A percentile compares a stretch with the other conserved stretches of the same genome.
phyloP scores from a whole-genome alignment of 1,140 invertebrate genomes.

The Atopsyche davidsoni region DNA sequence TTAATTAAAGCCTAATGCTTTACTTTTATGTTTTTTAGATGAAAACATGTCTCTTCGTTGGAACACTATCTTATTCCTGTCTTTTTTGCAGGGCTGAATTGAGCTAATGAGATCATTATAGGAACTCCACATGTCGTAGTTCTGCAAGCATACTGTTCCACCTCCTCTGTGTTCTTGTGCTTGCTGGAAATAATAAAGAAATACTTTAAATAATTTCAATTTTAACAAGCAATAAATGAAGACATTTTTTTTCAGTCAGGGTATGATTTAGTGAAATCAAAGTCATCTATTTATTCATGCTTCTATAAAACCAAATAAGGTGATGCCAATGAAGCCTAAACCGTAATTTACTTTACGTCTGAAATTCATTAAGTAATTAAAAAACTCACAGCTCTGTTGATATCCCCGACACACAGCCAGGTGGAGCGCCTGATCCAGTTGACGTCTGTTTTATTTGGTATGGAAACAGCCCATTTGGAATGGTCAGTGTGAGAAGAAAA shows the following conservation, averaged over 20 bases:
- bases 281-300: too few species aligned
- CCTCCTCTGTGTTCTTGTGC: constrained; percentile 73
- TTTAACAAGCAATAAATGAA: too few species aligned
- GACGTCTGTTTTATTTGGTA: constrained; percentile 43
- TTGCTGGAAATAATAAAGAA: constrained; percentile 46
- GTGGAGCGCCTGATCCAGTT: constrained; percentile 44
- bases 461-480: constrained; percentile 84
- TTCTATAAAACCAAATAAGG: too few species aligned
- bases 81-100: constrained; percentile 19
- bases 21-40: too few species aligned
- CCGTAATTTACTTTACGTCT: constrained; percentile 12
- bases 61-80: too few species aligned
- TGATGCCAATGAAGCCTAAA: too few species aligned
- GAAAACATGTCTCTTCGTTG: too few species aligned
- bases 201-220: too few species aligned
- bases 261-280: too few species aligned
- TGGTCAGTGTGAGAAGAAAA: constrained; percentile 80
- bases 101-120: constrained; percentile 36
- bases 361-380: neutral
- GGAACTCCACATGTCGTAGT: constrained; percentile 44
- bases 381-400: constrained; percentile 78
- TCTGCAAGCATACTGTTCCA: constrained; percentile 67
- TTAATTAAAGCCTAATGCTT: too few species aligned
- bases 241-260: too few species aligned
- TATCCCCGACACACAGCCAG: constrained; percentile 88